Evolutionary conservation across 1,140 invertebrate genomes (phyloP).

Genomic region (Macrobrachium rosenbergii): DNA sequence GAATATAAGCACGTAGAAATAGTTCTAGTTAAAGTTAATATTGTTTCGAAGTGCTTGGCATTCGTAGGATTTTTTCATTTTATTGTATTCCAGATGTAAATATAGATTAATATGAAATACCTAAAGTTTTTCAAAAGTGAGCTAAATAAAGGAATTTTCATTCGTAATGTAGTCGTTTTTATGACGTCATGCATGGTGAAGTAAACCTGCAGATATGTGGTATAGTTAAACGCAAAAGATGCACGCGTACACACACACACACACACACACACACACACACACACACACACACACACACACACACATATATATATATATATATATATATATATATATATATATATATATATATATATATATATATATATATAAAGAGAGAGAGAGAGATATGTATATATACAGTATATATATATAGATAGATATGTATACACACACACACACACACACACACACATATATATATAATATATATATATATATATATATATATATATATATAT

Average conservation of each 20-base stretch:
- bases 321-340: constrained; percentile 26
- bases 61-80: too few relatives aligned
- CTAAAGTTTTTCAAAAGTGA: too few relatives aligned
- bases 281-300: background rate
- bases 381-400: too few relatives aligned
- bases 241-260: background rate
- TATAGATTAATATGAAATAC: too few relatives aligned
- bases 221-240: background rate
- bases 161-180: too few relatives aligned
- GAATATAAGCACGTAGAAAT: too few relatives aligned
- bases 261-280: background rate
- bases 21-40: too few relatives aligned
- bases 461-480: constrained; percentile 31
- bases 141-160: too few relatives aligned
- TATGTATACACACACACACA: constrained; percentile 18
- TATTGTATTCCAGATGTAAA: too few relatives aligned
- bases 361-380: constrained; percentile 31
- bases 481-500: constrained; percentile 37
- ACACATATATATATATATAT: constrained; percentile 26
- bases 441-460: constrained; percentile 17
- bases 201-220: too few relatives aligned
- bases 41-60: too few relatives aligned
- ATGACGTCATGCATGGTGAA: too few relatives aligned
- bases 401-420: constrained; percentile 16
- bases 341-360: constrained; percentile 25